Conservation (phyloP, 1,140 invertebrate genomes). For the Maconellicoccus hirsutus region DNA sequence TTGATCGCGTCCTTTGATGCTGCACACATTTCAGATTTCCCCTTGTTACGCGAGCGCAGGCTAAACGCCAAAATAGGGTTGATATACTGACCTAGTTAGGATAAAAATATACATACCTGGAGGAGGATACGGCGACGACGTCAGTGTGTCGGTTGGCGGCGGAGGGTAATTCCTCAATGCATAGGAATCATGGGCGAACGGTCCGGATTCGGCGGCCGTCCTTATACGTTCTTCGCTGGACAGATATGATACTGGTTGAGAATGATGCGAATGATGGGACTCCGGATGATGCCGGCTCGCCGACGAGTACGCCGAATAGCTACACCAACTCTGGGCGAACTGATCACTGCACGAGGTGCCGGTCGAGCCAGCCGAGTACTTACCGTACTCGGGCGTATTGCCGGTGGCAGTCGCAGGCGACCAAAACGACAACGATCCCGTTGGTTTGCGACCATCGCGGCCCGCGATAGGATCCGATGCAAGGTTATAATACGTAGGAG, state of each 20-base stretch:
- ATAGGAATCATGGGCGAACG: slow-evolving; percentile 63
- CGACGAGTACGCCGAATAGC: slow-evolving; percentile 49
- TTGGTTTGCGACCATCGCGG: slow-evolving; percentile 47
- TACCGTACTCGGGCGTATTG: slow-evolving; percentile 37
- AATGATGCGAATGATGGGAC: slow-evolving; percentile 42
- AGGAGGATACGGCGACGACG: slow-evolving; percentile 64
- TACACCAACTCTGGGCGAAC: slow-evolving; percentile 57
- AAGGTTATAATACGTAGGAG: slow-evolving; percentile 66
- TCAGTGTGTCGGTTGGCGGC: slow-evolving; percentile 59
- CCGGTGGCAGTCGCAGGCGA: slow-evolving; percentile 45
- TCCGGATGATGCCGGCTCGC: slow-evolving; percentile 50
- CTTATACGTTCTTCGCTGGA: slow-evolving; percentile 47
- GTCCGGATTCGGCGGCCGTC: slow-evolving; percentile 48
- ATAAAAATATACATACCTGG: slow-evolving; percentile 57
- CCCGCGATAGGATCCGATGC: slow-evolving; percentile 42
- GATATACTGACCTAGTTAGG: background rate
- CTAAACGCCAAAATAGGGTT: too few relatives aligned
- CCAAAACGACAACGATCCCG: slow-evolving; percentile 52
- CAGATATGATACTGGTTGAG: slow-evolving; percentile 39
- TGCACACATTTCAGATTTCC: too few relatives aligned
- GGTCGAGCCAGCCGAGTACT: slow-evolving; percentile 41
- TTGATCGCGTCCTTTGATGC: too few relatives aligned
- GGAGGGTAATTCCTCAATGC: slow-evolving; percentile 58
- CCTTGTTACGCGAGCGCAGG: too few relatives aligned
- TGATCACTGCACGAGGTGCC: slow-evolving; percentile 51